These are phyloP conservation scores for Lepidochitona cinerea DNA, from an alignment of 2,888 invertebrate genomes.

Conservation along the genomic window DNA sequence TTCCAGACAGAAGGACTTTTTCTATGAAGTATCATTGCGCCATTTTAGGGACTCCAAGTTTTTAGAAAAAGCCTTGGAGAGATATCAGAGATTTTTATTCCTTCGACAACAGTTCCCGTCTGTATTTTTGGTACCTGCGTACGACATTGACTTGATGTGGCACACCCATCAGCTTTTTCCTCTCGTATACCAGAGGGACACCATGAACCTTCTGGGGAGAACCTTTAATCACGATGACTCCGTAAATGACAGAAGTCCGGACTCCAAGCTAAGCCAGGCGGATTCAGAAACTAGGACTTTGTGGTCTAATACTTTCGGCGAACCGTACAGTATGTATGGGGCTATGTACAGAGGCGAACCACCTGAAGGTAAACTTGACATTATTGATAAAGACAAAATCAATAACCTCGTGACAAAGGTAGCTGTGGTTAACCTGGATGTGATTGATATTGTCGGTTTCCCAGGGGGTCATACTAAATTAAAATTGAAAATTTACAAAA, in stretches of 20 bases:
- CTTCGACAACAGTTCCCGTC: slow-evolving; percentile 67
- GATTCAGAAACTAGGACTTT: slow-evolving; percentile 66
- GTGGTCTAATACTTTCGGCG: slow-evolving; percentile 66
- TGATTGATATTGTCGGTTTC: background rate
- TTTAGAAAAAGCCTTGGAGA: slow-evolving; percentile 60
- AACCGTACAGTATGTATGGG: slow-evolving; percentile 64
- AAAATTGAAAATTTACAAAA: background rate
- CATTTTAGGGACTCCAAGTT: slow-evolving; percentile 69
- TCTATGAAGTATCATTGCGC: slow-evolving; percentile 71
- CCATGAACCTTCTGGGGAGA: slow-evolving; percentile 36
- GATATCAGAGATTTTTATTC: slow-evolving; percentile 65
- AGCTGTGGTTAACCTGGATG: background rate
- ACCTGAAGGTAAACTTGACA: slow-evolving; percentile 63
- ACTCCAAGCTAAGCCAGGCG: slow-evolving; percentile 65
- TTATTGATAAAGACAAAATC: slow-evolving; percentile 52
- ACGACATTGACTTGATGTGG: slow-evolving; percentile 71
- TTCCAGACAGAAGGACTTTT: slow-evolving; percentile 68
- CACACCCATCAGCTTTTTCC: slow-evolving; percentile 70
- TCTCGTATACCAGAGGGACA: slow-evolving; percentile 39
- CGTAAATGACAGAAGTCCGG: slow-evolving; percentile 64
- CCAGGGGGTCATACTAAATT: background rate
- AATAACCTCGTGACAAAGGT: slow-evolving; percentile 32
- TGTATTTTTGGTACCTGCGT: slow-evolving; percentile 71
- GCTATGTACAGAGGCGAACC: slow-evolving; percentile 70
- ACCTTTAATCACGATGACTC: slow-evolving; percentile 71